phyloP scores from a whole-genome alignment of 2,113 vertebrate species.

The Spheniscus mendiculus region DNA sequence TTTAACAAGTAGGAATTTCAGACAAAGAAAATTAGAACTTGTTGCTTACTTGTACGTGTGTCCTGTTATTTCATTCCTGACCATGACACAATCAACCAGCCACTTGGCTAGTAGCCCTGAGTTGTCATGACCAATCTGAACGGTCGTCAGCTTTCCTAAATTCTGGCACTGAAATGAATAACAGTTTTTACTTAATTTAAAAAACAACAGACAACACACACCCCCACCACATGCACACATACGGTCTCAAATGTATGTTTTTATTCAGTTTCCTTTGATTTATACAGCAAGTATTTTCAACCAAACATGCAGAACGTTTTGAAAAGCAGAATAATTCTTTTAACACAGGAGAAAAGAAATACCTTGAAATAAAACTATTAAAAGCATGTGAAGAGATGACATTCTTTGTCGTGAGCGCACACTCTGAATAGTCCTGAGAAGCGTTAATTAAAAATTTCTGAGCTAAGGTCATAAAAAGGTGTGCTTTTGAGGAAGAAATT shows the following conservation, averaged over 20 bases:
- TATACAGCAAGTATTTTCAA: neutral
- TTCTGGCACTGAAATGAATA: constrained; percentile 90
- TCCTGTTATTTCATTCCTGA: constrained; percentile 96
- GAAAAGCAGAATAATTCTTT: neutral
- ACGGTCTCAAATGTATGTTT: neutral
- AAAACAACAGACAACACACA: neutral
- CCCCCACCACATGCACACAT: neutral
- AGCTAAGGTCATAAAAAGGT: neutral
- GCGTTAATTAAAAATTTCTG: neutral
- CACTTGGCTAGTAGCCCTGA: constrained; percentile 96
- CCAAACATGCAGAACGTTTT: neutral
- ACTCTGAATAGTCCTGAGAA: neutral
- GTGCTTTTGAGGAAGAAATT: neutral
- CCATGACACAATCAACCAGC: constrained; percentile 97
- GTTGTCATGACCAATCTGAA: constrained; percentile 97
- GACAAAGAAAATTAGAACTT: constrained; percentile 45
- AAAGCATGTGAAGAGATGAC: neutral
- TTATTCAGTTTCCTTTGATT: neutral
- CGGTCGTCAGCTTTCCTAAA: constrained; percentile 93
- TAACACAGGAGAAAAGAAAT: neutral
- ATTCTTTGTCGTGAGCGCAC: neutral
- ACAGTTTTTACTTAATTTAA: constrained; percentile 50
- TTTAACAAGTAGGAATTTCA: neutral
- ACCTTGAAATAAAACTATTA: neutral
- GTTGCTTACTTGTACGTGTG: constrained; percentile 92